phyloP scores from a whole-genome alignment of 2,888 invertebrate genomes.

The Ptilodon capucinus region DNA sequence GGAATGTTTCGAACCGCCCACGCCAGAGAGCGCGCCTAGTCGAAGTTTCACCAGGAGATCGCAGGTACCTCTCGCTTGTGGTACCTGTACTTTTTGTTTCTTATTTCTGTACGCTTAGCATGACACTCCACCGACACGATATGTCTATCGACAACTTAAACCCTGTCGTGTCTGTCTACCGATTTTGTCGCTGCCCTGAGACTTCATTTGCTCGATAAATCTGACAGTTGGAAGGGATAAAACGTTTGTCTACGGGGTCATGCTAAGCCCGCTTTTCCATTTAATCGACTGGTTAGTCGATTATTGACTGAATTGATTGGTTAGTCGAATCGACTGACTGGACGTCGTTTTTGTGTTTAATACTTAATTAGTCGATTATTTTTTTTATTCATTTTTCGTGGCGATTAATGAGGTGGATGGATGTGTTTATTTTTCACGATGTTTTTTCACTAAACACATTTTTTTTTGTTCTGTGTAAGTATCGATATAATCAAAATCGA shows the following conservation, averaged over 20 bases:
- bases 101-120: conserved; percentile 1
- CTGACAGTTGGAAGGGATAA: too few relatives aligned
- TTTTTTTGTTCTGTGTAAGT: not conserved
- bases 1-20: conserved; percentile 57
- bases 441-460: conserved; percentile 14
- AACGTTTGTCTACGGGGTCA: too few relatives aligned
- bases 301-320: not conserved
- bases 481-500: not conserved
- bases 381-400: not conserved
- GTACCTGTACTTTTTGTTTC: conserved; percentile 34
- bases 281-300: not conserved
- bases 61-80: conserved; percentile 59
- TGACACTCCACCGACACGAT: too few relatives aligned
- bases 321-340: not conserved
- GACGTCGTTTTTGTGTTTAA: too few relatives aligned
- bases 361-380: not conserved
- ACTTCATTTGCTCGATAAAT: too few relatives aligned
- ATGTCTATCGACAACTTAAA: too few relatives aligned
- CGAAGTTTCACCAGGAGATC: conserved; percentile 70
- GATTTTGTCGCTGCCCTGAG: too few relatives aligned
- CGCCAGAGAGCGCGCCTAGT: conserved; percentile 51
- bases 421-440: not conserved
- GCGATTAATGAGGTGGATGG: not conserved
- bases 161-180: too few relatives aligned
- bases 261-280: too few relatives aligned